Evolutionary conservation across 2,113 vertebrate genomes (phyloP).

Genomic region (Anarhynchus alexandrinus): DNA sequence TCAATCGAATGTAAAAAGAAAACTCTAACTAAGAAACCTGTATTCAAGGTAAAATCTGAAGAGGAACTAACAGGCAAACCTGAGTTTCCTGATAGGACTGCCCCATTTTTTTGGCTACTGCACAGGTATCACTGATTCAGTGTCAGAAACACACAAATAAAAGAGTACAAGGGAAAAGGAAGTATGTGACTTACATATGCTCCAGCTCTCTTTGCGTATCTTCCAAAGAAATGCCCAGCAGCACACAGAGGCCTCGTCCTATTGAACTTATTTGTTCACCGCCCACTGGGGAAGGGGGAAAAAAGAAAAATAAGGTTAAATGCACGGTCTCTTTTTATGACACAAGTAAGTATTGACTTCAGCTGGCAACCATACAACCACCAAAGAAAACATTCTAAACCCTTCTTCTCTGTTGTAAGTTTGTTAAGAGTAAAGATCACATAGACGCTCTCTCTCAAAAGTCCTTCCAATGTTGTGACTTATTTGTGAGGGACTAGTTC

Average conservation of each 20-base stretch:
- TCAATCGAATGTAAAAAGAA: background rate
- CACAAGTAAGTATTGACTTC: background rate
- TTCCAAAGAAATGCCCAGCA: conserved; percentile 91
- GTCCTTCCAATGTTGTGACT: background rate
- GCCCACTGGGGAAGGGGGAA: conserved; percentile 75
- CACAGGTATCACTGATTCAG: background rate
- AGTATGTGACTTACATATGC: conserved; percentile 85
- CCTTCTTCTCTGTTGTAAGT: background rate
- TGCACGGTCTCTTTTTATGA: background rate
- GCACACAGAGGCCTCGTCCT: conserved; percentile 89
- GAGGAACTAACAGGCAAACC: background rate
- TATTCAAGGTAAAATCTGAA: background rate
- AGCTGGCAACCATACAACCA: background rate
- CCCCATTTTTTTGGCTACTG: background rate
- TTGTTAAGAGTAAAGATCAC: background rate
- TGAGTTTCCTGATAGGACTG: background rate
- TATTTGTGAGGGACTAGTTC: background rate
- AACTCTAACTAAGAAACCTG: background rate
- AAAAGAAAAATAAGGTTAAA: background rate
- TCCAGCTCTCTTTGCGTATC: conserved; percentile 92
- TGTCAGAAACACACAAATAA: background rate
- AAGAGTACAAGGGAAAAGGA: background rate
- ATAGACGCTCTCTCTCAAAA: background rate
- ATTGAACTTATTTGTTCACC: conserved; percentile 91
- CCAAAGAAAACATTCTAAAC: background rate